Conservation (phyloP, 2,797 vertebrate species). For the Acrossocheilus fasciatus region DNA sequence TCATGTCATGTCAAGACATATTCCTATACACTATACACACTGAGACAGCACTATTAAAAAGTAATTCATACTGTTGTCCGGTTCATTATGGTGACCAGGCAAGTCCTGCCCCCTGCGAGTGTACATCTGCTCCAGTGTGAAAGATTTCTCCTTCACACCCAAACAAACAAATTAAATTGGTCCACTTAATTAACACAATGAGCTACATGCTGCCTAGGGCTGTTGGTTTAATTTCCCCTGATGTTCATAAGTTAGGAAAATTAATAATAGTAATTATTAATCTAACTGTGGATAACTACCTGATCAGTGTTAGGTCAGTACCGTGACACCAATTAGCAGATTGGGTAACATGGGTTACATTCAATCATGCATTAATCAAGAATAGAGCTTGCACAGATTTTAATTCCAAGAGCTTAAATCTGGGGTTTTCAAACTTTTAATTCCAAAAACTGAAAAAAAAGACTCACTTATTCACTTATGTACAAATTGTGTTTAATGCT, state of each 20-base stretch:
- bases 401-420: neutral
- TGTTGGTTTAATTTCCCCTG: slow-evolving; percentile 46
- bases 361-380: neutral
- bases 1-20: slow-evolving; percentile 5
- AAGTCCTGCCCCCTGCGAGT: neutral
- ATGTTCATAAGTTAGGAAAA: slow-evolving; percentile 39
- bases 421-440: neutral
- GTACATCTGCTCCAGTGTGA: slow-evolving; percentile 35
- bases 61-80: slow-evolving; percentile 6
- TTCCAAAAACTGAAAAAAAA: neutral
- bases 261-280: slow-evolving; percentile 19
- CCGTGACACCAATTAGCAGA: neutral
- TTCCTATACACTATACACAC: neutral
- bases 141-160: slow-evolving; percentile 30
- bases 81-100: slow-evolving; percentile 6
- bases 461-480: no score
- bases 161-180: slow-evolving; percentile 48
- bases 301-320: slow-evolving; percentile 4
- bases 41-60: neutral
- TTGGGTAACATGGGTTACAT: slow-evolving; percentile 18
- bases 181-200: slow-evolving; percentile 50
- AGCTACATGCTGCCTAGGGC: slow-evolving; percentile 17
- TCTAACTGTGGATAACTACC: slow-evolving; percentile 31
- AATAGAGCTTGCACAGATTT: slow-evolving; percentile 9
- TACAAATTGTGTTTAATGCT: neutral